A percentile compares a stretch with the other conserved stretches of the same genome.
phyloP scores from a whole-genome alignment of 2,797 vertebrate species.

The Parauchenoglanis ngamensis region DNA sequence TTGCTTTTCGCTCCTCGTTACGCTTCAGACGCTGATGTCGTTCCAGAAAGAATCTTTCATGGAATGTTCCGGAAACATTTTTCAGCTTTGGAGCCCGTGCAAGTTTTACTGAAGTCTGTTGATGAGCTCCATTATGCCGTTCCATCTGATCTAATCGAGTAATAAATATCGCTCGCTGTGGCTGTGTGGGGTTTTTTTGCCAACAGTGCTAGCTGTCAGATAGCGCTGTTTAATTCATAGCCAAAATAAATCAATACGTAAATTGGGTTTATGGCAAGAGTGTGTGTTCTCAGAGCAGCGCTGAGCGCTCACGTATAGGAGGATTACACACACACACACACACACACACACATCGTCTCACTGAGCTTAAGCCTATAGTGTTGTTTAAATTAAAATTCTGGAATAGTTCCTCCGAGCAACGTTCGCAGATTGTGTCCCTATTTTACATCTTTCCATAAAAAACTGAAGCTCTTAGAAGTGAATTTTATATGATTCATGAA shows the following conservation, averaged over 20 bases:
- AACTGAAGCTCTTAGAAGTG: too few species aligned
- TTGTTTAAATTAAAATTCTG: not conserved
- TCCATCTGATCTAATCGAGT: slow-evolving; percentile 1
- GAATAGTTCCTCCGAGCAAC: not conserved
- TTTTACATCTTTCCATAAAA: too few species aligned
- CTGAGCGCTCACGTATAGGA: not conserved
- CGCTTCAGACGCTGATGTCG: not conserved
- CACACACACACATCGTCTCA: not conserved
- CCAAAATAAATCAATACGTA: not conserved
- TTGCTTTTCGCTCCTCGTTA: not conserved
- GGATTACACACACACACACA: not conserved
- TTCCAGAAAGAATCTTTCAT: not conserved
- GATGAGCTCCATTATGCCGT: not conserved
- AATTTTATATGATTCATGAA: not conserved
- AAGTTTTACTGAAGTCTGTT: not conserved
- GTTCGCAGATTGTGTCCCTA: too few species aligned
- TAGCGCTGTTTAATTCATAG: not conserved
- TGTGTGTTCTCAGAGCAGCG: not conserved
- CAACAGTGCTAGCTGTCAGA: not conserved
- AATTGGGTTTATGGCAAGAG: not conserved
- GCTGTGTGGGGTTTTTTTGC: not conserved
- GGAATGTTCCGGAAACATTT: not conserved
- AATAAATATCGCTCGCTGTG: not conserved
- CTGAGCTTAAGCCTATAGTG: too few species aligned
- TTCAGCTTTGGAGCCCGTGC: not conserved